Percentiles rank a stretch among this genome's conserved stretches.
Conservation (phyloP, 35 echinoderm and acorn worm species). For the Apostichopus parvimensis region DNA sequence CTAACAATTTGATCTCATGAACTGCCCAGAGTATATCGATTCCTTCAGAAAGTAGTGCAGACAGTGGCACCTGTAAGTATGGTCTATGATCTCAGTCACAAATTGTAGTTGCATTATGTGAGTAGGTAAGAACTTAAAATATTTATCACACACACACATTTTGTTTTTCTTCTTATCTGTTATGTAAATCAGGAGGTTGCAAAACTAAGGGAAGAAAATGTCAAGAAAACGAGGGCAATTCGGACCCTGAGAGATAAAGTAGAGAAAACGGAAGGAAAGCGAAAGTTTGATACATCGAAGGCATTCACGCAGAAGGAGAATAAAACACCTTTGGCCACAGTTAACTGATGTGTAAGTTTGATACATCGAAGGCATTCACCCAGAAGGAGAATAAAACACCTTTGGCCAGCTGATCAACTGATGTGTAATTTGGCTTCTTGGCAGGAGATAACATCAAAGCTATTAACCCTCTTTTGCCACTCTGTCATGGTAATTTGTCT, state of each 20-base stretch:
- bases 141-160: too few relatives aligned
- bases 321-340: slow-evolving; percentile 42
- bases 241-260: slow-evolving; percentile 34
- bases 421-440: background rate
- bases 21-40: too few relatives aligned
- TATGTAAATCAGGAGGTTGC: slow-evolving; percentile 66
- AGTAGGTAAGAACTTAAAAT: too few relatives aligned
- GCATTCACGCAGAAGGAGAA: slow-evolving; percentile 79
- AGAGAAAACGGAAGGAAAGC: slow-evolving; percentile 56
- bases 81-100: too few relatives aligned
- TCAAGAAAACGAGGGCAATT: slow-evolving; percentile 61
- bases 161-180: too few relatives aligned
- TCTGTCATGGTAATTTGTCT: too few relatives aligned
- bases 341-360: slow-evolving; percentile 28
- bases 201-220: slow-evolving; percentile 75
- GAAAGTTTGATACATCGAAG: slow-evolving; percentile 59
- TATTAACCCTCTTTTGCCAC: too few relatives aligned
- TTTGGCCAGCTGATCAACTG: slow-evolving; percentile 47
- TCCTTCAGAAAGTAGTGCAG: too few relatives aligned
- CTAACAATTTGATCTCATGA: too few relatives aligned
- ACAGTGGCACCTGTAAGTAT: too few relatives aligned
- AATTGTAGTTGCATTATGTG: too few relatives aligned
- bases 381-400: slow-evolving; percentile 69
- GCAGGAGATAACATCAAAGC: background rate
- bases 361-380: slow-evolving; percentile 56